A percentile compares a stretch with the other conserved stretches of the same genome.
Conservation (phyloP, 1,140 invertebrate genomes). For the Tribolium castaneum region DNA sequence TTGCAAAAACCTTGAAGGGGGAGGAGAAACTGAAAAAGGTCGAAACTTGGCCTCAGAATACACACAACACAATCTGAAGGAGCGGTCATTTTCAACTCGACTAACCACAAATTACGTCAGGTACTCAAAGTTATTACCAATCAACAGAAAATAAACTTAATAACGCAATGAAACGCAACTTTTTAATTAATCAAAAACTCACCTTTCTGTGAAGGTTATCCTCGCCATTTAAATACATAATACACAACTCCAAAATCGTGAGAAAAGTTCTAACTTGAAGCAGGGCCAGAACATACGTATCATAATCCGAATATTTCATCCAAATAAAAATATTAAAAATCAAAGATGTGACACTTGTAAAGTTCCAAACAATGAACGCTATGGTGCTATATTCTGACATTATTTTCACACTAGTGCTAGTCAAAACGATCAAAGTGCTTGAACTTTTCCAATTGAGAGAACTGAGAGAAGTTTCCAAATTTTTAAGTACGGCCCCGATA, state of each 20-base stretch:
- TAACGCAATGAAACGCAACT: too few relatives aligned
- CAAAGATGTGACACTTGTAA: not conserved
- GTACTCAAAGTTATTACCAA: too few relatives aligned
- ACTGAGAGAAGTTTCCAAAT: not conserved
- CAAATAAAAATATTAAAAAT: slow-evolving; percentile 13
- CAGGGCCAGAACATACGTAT: not conserved
- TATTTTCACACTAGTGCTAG: not conserved
- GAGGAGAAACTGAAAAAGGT: not conserved
- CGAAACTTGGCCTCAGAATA: not conserved
- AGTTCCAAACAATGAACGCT: not conserved
- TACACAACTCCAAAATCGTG: not conserved
- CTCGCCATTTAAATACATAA: not conserved
- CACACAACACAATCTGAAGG: not conserved
- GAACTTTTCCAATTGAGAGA: not conserved
- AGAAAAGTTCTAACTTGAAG: not conserved
- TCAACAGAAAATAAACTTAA: too few relatives aligned
- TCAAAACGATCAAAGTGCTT: not conserved
- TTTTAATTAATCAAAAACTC: not conserved
- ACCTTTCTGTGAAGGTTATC: not conserved
- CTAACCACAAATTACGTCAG: not conserved
- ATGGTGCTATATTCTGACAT: not conserved
- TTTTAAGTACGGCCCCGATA: not conserved
- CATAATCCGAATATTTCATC: not conserved
- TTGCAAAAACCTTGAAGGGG: not conserved
- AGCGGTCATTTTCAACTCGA: not conserved